These are phyloP conservation scores for Eupeodes latifasciatus DNA, from an alignment of 2,888 invertebrate species.

Conservation along the genomic window DNA sequence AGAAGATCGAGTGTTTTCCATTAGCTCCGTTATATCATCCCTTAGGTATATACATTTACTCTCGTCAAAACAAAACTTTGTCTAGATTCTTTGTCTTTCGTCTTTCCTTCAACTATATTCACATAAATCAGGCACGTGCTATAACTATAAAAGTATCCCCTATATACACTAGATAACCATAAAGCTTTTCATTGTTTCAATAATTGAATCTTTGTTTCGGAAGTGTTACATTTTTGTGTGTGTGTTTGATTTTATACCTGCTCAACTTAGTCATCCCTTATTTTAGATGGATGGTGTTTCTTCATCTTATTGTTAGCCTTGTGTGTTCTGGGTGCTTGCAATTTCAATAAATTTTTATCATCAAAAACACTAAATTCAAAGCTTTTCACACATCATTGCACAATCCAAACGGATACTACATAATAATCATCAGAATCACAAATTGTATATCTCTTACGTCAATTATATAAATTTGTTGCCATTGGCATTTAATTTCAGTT, in stretches of 20 bases:
- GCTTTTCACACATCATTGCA: conserved; percentile 63
- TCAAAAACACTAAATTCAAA: conserved; percentile 50
- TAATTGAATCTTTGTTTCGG: conserved; percentile 15
- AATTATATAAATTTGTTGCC: conserved; percentile 57
- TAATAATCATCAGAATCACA: conserved; percentile 9
- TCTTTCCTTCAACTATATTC: conserved; percentile 14
- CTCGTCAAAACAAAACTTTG: background rate
- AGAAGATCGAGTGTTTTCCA: conserved; percentile 22
- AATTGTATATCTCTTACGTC: conserved; percentile 57
- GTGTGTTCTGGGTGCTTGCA: background rate
- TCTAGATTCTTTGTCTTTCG: conserved; percentile 19
- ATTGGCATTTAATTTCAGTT: conserved; percentile 23
- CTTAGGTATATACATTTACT: background rate
- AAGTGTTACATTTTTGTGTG: background rate
- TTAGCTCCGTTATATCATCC: conserved; percentile 7
- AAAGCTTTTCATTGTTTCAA: conserved; percentile 7
- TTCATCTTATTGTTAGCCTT: too few species aligned
- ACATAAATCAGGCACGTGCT: conserved; percentile 10
- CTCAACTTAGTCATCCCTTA: conserved; percentile 25
- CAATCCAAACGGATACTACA: conserved; percentile 37
- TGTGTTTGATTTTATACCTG: conserved; percentile 1
- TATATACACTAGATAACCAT: background rate
- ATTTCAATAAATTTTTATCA: conserved; percentile 47
- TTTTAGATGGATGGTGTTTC: background rate
- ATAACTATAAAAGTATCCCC: background rate